Evolutionary conservation across 2,888 invertebrate genomes (phyloP).

Genomic region (Ophion obscuratus): DNA sequence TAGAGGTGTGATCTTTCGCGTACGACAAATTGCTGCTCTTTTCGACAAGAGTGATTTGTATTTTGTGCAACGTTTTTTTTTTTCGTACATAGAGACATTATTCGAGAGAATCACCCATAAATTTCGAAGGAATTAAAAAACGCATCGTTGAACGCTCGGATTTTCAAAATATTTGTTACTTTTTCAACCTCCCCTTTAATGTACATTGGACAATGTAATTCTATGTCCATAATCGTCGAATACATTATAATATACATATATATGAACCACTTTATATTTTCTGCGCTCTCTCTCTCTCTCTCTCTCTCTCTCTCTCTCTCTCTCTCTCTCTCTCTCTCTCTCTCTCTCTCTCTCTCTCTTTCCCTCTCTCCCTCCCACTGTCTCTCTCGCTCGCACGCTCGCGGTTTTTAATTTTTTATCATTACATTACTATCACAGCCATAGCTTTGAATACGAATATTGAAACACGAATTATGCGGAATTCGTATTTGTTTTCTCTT

Average conservation of each 20-base stretch:
- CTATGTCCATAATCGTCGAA: constrained; percentile 67
- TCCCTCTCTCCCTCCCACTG: neutral
- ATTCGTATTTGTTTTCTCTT: constrained; percentile 77
- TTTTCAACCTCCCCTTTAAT: constrained; percentile 41
- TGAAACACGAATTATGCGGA: constrained; percentile 76
- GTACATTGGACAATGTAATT: constrained; percentile 65
- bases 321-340: constrained; percentile 3
- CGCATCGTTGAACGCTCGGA: constrained; percentile 24
- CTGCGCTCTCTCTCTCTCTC: neutral
- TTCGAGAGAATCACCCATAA: constrained; percentile 33
- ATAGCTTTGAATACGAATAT: constrained; percentile 84
- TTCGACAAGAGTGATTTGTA: neutral
- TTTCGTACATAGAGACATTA: neutral
- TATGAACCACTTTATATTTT: constrained; percentile 51
- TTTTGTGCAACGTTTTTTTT: neutral
- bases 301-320: neutral
- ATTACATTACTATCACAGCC: constrained; percentile 82
- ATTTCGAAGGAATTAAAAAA: constrained; percentile 53
- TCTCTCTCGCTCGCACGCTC: constrained; percentile 12
- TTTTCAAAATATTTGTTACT: constrained; percentile 68
- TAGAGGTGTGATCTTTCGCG: neutral
- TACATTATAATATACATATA: constrained; percentile 63
- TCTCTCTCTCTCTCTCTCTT: neutral
- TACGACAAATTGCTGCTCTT: neutral
- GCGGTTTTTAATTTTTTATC: constrained; percentile 74